These are phyloP conservation scores for Macrotus californicus DNA, from an alignment of 2,113 vertebrate species.

Conservation along the genomic window DNA sequence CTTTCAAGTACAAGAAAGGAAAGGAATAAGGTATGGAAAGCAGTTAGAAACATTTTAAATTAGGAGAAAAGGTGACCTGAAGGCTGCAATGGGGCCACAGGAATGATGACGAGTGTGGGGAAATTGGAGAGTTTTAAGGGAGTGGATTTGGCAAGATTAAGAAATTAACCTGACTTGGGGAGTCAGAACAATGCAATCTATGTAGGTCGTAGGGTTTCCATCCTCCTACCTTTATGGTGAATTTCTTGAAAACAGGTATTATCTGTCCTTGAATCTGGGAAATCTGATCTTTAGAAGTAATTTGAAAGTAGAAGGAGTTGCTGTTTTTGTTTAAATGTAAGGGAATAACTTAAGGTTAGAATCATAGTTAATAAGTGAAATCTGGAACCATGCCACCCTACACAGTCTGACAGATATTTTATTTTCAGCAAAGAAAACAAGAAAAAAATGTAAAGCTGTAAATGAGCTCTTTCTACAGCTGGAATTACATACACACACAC, in stretches of 20 bases:
- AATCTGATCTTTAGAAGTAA: not conserved
- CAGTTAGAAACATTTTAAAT: not conserved
- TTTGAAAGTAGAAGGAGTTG: not conserved
- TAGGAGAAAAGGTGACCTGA: not conserved
- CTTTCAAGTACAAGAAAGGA: not conserved
- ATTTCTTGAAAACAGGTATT: not conserved
- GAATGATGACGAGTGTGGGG: not conserved
- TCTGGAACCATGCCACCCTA: not conserved
- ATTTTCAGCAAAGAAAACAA: not conserved
- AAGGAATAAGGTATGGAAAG: not conserved
- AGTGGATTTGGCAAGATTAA: not conserved
- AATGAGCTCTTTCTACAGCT: not conserved
- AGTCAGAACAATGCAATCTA: not conserved
- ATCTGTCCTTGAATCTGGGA: not conserved
- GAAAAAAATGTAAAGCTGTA: not conserved
- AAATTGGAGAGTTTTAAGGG: not conserved
- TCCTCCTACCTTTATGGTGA: not conserved
- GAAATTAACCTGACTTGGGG: not conserved
- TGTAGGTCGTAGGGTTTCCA: not conserved
- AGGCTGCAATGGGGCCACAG: rapidly evolving
- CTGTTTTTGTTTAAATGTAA: not conserved
- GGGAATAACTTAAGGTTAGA: not conserved
- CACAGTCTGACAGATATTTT: not conserved
- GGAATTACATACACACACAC: not conserved
- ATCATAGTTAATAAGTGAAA: not conserved